Conservation (phyloP, 1,140 invertebrate species). For the Drosophila murphyi region DNA sequence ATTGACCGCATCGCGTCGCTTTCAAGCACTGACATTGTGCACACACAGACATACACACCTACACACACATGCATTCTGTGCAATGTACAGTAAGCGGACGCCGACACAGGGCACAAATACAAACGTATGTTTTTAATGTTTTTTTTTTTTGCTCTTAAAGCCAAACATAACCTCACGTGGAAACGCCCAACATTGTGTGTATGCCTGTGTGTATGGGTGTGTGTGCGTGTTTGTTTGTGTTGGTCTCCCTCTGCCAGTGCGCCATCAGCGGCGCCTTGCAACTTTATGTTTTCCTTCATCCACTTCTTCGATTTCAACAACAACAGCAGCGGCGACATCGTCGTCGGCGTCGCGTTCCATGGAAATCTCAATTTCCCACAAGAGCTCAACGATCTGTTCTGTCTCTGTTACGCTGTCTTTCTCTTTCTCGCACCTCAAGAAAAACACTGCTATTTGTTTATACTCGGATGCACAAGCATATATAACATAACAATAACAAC, state of each 20-base stretch:
- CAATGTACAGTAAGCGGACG: slow-evolving; percentile 63
- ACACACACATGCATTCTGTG: slow-evolving; percentile 46
- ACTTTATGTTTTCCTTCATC: slow-evolving; percentile 69
- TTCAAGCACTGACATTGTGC: slow-evolving; percentile 35
- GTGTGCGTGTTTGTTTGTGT: slow-evolving; percentile 28
- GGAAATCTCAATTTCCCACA: slow-evolving; percentile 58
- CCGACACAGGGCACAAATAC: slow-evolving; percentile 14
- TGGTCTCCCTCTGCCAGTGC: slow-evolving; percentile 19
- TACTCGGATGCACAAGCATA: slow-evolving; percentile 46
- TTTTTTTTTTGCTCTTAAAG: slow-evolving; percentile 34
- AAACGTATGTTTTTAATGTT: not conserved
- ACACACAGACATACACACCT: slow-evolving; percentile 40
- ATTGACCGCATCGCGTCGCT: slow-evolving; percentile 40
- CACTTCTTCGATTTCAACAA: slow-evolving; percentile 50
- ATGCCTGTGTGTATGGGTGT: slow-evolving; percentile 15
- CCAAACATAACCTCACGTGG: slow-evolving; percentile 81
- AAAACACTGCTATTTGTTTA: slow-evolving; percentile 64
- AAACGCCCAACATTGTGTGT: slow-evolving; percentile 75
- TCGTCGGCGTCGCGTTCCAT: slow-evolving; percentile 22
- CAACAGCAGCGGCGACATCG: slow-evolving; percentile 7
- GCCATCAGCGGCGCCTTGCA: slow-evolving; percentile 32
- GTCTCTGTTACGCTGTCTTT: not conserved
- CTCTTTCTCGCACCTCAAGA: slow-evolving; percentile 15
- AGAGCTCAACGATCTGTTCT: slow-evolving; percentile 2
- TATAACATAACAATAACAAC: slow-evolving; percentile 30